Evolutionary conservation across 35 echinoderm and acorn worm species (phyloP), one percentile per base, ranked within the genome.

Genomic region (Heliocidaris erythrogramma): DNA sequence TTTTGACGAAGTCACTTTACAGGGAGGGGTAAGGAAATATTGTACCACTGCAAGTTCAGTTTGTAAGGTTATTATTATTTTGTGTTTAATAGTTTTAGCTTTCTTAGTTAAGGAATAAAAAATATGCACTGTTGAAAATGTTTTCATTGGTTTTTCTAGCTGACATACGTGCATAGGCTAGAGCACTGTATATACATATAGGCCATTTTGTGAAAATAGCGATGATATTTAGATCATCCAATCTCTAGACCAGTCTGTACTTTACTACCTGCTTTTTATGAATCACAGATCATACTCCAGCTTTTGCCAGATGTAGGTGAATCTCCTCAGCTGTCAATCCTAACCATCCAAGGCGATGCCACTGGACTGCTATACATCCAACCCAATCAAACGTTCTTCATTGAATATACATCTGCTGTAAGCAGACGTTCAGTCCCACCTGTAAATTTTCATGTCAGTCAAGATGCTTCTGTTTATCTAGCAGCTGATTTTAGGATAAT

Each of bases 1-100:
- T 32, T 97, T 97, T 95, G 97, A 98, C 90, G 97, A 98, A 69
- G 49, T 98, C 18, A 98, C 94, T 10, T 30, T 98, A 47, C 96
- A 96, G 61, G 93, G 95, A 59, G 94, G 96, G 94, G 97, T 98
- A 90, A 96, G 85, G 59, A 60, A 14, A 60, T 60, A 18, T 13
- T 60, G 59, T 18, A 14, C 35, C 35, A 42, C 35, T 42, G 35
- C 1, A 42, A 42, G 0, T 42, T 42, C 35, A 42, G 3, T 42
- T 42, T 42, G 0, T 42, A 42, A 3, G 35, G 35, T 42, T 42
- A 42, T 3, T 42, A 1, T 42, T 42, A 42, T 0, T 42, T 42
- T 42, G 35, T 42, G 35, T 42, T 0, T 42, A 42, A 42, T 42
- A 3, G 35, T 3, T 1, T 42, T 42, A 42, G 35, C 35, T 42